Base-by-base conservation (phyloP, 2,888 invertebrate genomes). In the Athalia rosae region DNA sequence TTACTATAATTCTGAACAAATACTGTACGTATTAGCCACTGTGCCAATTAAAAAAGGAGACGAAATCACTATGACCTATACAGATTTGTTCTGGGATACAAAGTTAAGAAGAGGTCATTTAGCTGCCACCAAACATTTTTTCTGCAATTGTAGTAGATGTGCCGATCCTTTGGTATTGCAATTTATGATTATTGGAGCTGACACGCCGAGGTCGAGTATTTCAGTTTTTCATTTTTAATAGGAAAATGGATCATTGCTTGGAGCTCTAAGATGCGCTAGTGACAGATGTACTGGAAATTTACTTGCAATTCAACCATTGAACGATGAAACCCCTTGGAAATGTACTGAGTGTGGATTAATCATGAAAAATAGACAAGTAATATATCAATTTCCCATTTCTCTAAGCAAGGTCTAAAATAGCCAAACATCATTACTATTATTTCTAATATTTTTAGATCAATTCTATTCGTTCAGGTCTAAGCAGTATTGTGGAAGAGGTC, bases 21-120 rank as follows among this genome's bases (percentile, higher is more conserved):
- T 91, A 82, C 93, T 95, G 92, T 90, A 92, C 47, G 91, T 94
- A 0, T 92, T 91, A 84, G 93, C 95, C 1, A 90, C 92, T 0
- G 91, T 91, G 77, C 90, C 91, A 6, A 94, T 95, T 79, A 86
- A 88, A 66, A 91, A 91, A 77, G 93, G 93, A 41, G 87, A 91
- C 8, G 94, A 95, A 89, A 91, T 95, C 79, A 93, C 93, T 69
- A 92, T 93, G 73, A 92, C 93, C 63, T 95, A 95, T 84, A 92
- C 94, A 0, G 92, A 93, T 78, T 83, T 93, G 43, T 88, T 94
- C 63, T 95, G 95, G 95, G 93, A 93, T 56, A 95, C 95, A 0
- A 90, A 92, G 4, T 91, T 93, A 11, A 91, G 95, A 76, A 90
- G 93, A 11, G 90, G 92, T 53, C 93, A 94, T 85, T 90, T 95